These are phyloP conservation scores for Drosophila trapezifrons DNA, from an alignment of 1,140 invertebrate species.

Conservation along the genomic window DNA sequence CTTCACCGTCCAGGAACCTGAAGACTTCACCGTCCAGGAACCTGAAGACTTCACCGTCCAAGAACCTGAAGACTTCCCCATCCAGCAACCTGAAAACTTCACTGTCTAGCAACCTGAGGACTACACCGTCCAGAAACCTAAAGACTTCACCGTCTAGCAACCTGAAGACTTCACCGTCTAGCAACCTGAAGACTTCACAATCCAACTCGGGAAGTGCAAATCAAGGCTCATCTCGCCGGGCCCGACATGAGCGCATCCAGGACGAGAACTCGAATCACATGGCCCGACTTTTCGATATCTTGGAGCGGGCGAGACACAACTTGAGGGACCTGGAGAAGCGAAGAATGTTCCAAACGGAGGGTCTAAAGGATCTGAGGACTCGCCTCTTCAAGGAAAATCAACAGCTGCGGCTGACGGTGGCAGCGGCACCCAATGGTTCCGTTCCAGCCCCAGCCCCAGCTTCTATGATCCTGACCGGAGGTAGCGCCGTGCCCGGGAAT, in stretches of 20 bases:
- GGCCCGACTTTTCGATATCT: slow-evolving; percentile 23
- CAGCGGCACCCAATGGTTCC: not conserved
- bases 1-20: too few relatives aligned
- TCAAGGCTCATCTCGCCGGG: not conserved
- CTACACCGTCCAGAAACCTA: too few relatives aligned
- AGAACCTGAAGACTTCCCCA: too few relatives aligned
- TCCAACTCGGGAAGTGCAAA: not conserved
- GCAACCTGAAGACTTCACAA: too few relatives aligned
- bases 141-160: too few relatives aligned
- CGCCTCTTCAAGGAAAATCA: slow-evolving; percentile 33
- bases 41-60: too few relatives aligned
- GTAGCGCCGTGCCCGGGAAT: not conserved
- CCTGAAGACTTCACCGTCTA: too few relatives aligned
- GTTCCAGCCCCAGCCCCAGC: not conserved
- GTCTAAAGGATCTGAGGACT: slow-evolving; percentile 27
- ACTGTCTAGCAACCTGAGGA: too few relatives aligned
- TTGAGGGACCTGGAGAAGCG: slow-evolving; percentile 34
- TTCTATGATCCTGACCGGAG: not conserved
- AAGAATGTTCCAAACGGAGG: slow-evolving; percentile 25
- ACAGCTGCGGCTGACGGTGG: not conserved
- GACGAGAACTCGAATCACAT: slow-evolving; percentile 9
- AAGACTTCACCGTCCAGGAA: too few relatives aligned
- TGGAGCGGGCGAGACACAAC: slow-evolving; percentile 49
- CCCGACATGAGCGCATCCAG: not conserved
- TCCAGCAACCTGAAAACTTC: too few relatives aligned